Conservation (phyloP, 2,113 vertebrate genomes). For the Leptodactylus fuscus region DNA sequence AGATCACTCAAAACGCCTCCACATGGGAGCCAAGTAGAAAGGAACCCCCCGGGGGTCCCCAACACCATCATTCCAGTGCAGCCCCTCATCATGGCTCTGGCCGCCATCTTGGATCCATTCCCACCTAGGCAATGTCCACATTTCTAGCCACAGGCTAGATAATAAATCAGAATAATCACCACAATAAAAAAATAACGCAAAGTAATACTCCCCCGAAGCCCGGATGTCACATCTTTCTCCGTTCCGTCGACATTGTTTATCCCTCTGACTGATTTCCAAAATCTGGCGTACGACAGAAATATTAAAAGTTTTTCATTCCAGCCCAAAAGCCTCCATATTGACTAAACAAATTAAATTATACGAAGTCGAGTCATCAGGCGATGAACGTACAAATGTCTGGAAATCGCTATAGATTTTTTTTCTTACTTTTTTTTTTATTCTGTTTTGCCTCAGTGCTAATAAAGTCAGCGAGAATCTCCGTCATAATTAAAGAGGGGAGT, state of each 20-base stretch:
- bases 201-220: background rate
- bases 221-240: background rate
- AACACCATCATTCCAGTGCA: no score
- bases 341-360: constrained; percentile 43
- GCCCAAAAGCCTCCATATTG: constrained; percentile 33
- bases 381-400: constrained; percentile 24
- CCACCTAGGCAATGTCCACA: no score
- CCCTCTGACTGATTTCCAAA: background rate
- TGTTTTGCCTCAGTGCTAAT: constrained; percentile 41
- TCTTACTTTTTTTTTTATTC: constrained; percentile 1
- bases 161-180: background rate
- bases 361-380: constrained; percentile 7
- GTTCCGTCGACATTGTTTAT: background rate
- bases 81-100: no score
- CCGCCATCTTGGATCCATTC: no score
- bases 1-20: no score
- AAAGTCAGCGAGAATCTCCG: constrained; percentile 58
- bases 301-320: constrained; percentile 4
- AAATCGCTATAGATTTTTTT: constrained; percentile 45
- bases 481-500: constrained; percentile 63
- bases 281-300: background rate
- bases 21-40: no score
- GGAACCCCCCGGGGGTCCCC: no score
- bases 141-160: no score
- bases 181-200: background rate